Percentiles rank a stretch among this genome's conserved stretches.
Evolutionary conservation across 2,113 vertebrate species (phyloP).

Genomic region (Axis porcinus): DNA sequence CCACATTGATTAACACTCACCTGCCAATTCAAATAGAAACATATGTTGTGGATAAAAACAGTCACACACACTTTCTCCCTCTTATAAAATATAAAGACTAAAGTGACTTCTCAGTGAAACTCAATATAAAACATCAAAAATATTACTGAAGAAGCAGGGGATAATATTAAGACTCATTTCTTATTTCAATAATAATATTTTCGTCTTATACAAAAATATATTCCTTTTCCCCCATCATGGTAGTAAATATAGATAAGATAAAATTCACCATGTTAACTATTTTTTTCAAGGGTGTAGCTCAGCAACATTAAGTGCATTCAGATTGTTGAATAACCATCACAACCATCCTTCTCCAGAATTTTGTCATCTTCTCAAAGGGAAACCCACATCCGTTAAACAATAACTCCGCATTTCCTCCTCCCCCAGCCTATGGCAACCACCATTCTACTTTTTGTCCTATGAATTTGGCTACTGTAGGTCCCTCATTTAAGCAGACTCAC

Average conservation of each 20-base stretch:
- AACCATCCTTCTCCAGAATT: neutral
- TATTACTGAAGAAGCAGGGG: neutral
- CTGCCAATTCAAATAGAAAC: neutral
- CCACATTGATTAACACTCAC: slow-evolving; percentile 38
- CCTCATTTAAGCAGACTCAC: neutral
- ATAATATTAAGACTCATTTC: neutral
- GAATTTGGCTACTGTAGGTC: neutral
- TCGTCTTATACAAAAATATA: neutral
- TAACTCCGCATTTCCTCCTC: too few relatives aligned
- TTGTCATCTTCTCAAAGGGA: neutral
- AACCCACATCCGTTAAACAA: neutral
- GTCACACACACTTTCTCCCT: neutral
- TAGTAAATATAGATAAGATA: neutral
- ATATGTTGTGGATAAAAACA: neutral
- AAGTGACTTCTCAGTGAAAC: neutral
- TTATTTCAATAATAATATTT: neutral
- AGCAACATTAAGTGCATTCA: neutral
- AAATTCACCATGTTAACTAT: neutral
- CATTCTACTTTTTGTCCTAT: neutral
- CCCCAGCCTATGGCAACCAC: neutral
- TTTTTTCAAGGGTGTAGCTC: neutral
- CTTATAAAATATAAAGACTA: neutral
- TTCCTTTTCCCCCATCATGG: neutral
- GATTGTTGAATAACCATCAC: neutral
- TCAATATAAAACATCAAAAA: neutral